Base-by-base conservation (phyloP, 2,797 vertebrate genomes). In the Catharus ustulatus region DNA sequence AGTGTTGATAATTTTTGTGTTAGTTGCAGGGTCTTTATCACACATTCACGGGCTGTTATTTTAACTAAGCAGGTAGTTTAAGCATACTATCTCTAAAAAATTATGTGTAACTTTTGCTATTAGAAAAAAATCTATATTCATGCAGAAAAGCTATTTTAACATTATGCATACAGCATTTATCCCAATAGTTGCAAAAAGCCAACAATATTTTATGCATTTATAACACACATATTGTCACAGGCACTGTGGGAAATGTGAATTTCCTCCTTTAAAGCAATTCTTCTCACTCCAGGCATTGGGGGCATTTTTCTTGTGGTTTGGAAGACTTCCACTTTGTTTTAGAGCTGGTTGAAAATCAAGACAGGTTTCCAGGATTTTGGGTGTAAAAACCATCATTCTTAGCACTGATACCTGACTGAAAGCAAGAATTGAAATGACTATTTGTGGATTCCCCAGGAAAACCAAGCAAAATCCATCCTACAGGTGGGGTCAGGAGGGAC, bases 381-480 rank as follows among this genome's bases (percentile, higher is more conserved):
- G 21, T 46, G 40, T 34, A 62, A 95, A 82, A 4, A 0, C 4
- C 11, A 49, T 73, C 22, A 43, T 62, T 63, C 19, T 77, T 52
- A 54, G 22, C 14, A 9, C 26, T 8, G 6, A 48, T 40, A 64
- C 34, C 23, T 57, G 67, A 21, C 32, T 57, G 46, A 72, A 84
- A 75, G 8, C 48, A 48, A n/a, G 55, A 59, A 82, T 17, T 71
- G 12, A 58, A 82, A 72, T n/a, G 61, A 27, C n/a, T 43, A 3
- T 66, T 27, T 74, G 34, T 32, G 42, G 11, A 7, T 23, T 75
- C 45, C 9, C 26, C 54, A 15, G 67, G 42, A 64, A 82, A 91
- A 16, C 13, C 2, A 8, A 57, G 32, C 7, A 84, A 87, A 82
- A 32, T 22, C 20, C 3, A 0, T 34, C 55, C 38, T 1, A 0